These are phyloP conservation scores for Squalus acanthias DNA, from an alignment of 2,797 vertebrate species.

Conservation along the genomic window DNA sequence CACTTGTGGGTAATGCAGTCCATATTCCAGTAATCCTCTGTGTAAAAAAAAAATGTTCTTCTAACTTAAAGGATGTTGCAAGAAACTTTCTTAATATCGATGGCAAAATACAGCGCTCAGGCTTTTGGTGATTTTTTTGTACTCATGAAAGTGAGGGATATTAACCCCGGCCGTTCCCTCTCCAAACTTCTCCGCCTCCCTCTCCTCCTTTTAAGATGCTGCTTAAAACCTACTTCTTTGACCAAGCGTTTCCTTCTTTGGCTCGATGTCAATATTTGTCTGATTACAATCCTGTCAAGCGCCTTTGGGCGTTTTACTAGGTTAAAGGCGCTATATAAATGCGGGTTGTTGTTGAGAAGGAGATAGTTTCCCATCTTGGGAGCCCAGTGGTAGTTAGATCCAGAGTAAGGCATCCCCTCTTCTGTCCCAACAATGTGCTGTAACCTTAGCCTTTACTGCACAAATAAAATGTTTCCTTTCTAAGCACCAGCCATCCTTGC, in stretches of 20 bases:
- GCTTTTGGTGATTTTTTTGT: neutral
- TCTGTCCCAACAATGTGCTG: neutral
- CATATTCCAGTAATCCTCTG: neutral
- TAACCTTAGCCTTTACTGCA: neutral
- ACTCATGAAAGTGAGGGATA: neutral
- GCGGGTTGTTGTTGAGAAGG: neutral
- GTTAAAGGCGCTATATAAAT: neutral
- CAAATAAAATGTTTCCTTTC: neutral
- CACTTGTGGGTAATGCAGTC: neutral
- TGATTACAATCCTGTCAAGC: neutral
- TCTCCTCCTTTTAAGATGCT: neutral
- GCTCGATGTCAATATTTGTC: neutral
- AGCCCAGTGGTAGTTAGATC: neutral
- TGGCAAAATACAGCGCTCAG: neutral
- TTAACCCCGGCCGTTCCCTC: neutral
- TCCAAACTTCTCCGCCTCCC: neutral
- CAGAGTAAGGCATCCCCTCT: neutral
- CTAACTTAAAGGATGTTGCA: neutral
- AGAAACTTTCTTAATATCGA: neutral
- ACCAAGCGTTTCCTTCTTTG: neutral
- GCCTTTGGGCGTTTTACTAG: neutral
- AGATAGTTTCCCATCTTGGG: neutral
- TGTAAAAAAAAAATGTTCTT: neutral
- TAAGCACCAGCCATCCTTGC: neutral
- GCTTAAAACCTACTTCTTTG: neutral